Conservation (phyloP, 2,888 invertebrate genomes). For the Uloborus plumipes region DNA sequence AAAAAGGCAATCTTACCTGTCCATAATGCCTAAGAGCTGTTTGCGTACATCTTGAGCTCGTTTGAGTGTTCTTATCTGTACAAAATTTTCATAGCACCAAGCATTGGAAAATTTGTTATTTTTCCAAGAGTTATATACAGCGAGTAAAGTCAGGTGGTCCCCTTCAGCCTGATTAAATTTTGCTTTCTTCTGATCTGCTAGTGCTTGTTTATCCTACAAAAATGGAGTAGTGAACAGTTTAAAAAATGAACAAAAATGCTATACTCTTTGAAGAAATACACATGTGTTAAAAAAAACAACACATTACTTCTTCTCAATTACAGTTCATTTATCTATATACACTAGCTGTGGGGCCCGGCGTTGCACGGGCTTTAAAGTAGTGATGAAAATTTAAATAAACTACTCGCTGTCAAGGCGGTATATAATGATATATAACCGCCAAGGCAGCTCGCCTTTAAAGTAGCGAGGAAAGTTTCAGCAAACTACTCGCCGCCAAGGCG, state of each 20-base stretch:
- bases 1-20: no score
- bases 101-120: constrained; percentile 99
- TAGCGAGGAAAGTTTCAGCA: no score
- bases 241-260: neutral
- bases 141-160: constrained; percentile 95
- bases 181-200: constrained; percentile 98
- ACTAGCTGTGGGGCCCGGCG: no score
- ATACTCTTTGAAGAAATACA: neutral
- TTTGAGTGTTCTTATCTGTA: constrained; percentile 96
- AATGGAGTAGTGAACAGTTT: neutral
- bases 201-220: constrained; percentile 87
- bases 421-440: no score
- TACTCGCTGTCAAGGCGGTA: no score
- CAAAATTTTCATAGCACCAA: constrained; percentile 99
- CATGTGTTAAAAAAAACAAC: no score
- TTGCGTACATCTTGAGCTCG: constrained; percentile 98
- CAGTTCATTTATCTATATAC: no score
- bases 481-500: no score
- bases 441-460: no score
- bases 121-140: constrained; percentile 99
- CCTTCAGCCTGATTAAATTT: constrained; percentile 99
- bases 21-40: constrained; percentile 97
- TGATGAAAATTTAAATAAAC: no score
- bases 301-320: no score
- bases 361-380: no score